These are phyloP conservation scores for Ptychobarbus kaznakovi DNA, from an alignment of 2,797 vertebrate species.

Conservation along the genomic window DNA sequence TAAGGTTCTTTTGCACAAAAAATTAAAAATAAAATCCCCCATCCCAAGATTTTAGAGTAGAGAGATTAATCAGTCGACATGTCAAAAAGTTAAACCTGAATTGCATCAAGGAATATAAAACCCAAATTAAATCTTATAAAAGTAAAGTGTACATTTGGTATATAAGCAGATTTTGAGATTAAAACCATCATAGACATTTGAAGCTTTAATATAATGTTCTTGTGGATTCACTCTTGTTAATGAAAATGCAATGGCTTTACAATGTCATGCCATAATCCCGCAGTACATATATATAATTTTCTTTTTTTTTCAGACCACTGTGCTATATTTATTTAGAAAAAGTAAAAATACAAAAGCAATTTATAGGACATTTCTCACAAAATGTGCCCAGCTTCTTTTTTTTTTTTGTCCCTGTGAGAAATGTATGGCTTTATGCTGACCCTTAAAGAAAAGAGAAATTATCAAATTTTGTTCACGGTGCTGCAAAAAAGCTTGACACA, in stretches of 20 bases:
- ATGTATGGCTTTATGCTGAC: constrained; percentile 82
- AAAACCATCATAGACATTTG: constrained; percentile 72
- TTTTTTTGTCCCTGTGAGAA: constrained; percentile 73
- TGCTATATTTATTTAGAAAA: constrained; percentile 69
- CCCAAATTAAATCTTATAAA: constrained; percentile 45
- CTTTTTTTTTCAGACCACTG: constrained; percentile 63
- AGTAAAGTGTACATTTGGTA: constrained; percentile 49
- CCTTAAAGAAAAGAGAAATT: constrained; percentile 71
- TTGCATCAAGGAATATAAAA: constrained; percentile 59
- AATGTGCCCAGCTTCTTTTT: constrained; percentile 57
- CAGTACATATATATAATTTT: constrained; percentile 55
- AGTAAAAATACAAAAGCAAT: constrained; percentile 65
- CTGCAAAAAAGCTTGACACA: constrained; percentile 77
- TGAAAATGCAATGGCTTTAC: constrained; percentile 73
- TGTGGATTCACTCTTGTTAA: constrained; percentile 66
- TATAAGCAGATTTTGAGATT: constrained; percentile 69
- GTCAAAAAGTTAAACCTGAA: constrained; percentile 59
- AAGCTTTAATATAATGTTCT: constrained; percentile 71
- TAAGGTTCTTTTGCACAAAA: not conserved
- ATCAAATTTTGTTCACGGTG: constrained; percentile 76
- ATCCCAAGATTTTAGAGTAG: not conserved
- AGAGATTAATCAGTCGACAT: constrained; percentile 31
- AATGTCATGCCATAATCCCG: constrained; percentile 67
- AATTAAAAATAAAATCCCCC: not conserved
- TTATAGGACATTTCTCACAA: constrained; percentile 65